Percentiles rank a stretch among this genome's conserved stretches.
phyloP scores from a whole-genome alignment of 2,113 vertebrate genomes.

The Pungitius pungitius region DNA sequence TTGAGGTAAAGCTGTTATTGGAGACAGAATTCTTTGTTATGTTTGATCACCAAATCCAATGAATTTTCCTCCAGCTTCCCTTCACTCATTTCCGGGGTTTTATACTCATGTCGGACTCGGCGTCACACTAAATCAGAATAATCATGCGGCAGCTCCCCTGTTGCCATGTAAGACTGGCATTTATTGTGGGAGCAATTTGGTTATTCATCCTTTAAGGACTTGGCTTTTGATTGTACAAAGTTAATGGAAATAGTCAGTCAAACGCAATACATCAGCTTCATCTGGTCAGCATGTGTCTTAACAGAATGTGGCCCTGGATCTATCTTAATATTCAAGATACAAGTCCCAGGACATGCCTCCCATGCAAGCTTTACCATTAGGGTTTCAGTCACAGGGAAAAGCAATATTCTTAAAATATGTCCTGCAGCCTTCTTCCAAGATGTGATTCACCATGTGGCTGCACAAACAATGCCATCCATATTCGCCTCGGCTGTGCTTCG shows the following conservation, averaged over 20 bases:
- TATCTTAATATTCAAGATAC: neutral
- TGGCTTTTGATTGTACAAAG: conserved; percentile 44
- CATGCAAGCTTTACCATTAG: neutral
- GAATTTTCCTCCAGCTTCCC: conserved; percentile 14
- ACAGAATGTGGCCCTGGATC: neutral
- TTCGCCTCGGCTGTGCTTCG: neutral
- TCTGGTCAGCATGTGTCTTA: neutral
- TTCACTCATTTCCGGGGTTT: conserved; percentile 7
- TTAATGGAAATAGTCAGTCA: conserved; percentile 14
- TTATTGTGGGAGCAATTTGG: neutral
- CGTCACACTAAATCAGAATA: conserved; percentile 1
- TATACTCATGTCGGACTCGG: conserved; percentile 9
- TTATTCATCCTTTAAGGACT: conserved; percentile 25
- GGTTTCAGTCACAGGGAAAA: neutral
- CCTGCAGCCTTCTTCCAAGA: neutral
- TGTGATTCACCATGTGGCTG: neutral
- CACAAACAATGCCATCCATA: neutral
- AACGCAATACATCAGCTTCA: conserved; percentile 15
- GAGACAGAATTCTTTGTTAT: conserved; percentile 17
- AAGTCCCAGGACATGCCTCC: conserved; percentile 14
- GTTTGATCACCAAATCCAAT: conserved; percentile 9
- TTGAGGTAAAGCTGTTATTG: conserved; percentile 33
- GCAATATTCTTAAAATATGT: neutral
- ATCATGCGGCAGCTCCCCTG: neutral
- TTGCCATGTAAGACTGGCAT: neutral